A percentile compares a stretch with the other conserved stretches of the same genome.
phyloP scores from a whole-genome alignment of 2,888 invertebrate genomes.

The Odontomyia ornata region DNA sequence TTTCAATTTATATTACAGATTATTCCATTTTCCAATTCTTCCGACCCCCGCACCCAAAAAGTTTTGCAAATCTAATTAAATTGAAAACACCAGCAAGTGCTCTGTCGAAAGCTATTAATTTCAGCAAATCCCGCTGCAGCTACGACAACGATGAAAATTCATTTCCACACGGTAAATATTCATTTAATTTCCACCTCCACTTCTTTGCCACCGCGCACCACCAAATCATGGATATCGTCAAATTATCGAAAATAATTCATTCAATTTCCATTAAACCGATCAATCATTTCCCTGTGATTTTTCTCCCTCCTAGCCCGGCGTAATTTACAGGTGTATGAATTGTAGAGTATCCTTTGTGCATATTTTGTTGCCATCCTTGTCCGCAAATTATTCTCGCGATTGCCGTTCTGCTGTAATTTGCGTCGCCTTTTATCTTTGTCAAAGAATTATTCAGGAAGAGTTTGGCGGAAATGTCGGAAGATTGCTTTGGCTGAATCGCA shows the following conservation, averaged over 20 bases:
- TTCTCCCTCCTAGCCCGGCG: background rate
- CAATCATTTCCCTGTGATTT: slow-evolving; percentile 20
- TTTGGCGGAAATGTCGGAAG: no score
- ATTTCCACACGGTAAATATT: slow-evolving; percentile 5
- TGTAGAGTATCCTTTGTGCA: background rate
- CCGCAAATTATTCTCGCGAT: background rate
- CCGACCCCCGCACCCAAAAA: no score
- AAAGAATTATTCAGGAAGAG: no score
- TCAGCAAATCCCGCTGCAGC: no score
- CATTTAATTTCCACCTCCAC: background rate
- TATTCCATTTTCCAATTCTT: no score
- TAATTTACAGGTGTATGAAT: background rate
- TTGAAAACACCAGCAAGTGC: no score
- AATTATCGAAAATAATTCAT: slow-evolving; percentile 34
- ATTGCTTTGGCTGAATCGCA: no score
- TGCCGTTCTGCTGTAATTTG: background rate
- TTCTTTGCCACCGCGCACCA: background rate
- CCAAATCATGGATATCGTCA: slow-evolving; percentile 21
- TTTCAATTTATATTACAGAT: no score
- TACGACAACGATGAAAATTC: background rate
- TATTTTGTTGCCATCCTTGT: background rate
- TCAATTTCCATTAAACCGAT: slow-evolving; percentile 29
- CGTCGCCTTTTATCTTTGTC: no score
- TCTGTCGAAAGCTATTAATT: no score
- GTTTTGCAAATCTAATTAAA: no score